phyloP scores from a whole-genome alignment of 2,113 vertebrate genomes.

The Montifringilla adamsi region DNA sequence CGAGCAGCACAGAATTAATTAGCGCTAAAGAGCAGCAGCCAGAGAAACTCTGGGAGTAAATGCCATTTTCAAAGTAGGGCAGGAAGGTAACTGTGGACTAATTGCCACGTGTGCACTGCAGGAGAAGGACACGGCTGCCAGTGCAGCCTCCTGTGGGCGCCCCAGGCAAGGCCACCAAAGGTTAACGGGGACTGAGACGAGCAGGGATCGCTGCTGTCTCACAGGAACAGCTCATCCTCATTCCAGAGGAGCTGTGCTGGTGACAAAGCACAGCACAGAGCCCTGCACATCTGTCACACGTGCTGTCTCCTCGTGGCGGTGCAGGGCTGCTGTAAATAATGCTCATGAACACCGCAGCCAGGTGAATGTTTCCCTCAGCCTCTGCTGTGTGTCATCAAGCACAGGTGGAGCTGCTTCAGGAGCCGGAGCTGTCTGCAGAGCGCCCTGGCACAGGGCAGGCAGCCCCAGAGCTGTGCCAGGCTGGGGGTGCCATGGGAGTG shows the following conservation, averaged over 20 bases:
- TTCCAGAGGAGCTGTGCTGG: neutral
- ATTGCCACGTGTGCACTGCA: neutral
- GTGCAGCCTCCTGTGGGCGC: neutral
- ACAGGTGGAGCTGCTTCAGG: neutral
- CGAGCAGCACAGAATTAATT: slow-evolving; percentile 18
- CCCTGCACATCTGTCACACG: neutral
- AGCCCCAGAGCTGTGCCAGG: neutral
- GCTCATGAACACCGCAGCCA: neutral
- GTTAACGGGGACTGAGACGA: neutral
- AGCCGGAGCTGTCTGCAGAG: neutral
- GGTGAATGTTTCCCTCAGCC: neutral
- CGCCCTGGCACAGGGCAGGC: neutral
- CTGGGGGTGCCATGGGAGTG: no score
- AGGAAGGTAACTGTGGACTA: slow-evolving; percentile 9
- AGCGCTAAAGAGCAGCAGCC: slow-evolving; percentile 11
- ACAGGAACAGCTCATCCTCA: neutral
- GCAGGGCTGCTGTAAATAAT: neutral
- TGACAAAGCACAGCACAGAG: neutral
- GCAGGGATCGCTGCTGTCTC: neutral
- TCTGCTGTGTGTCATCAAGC: neutral
- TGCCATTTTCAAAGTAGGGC: slow-evolving; percentile 40
- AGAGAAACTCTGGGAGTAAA: neutral
- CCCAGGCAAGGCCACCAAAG: neutral
- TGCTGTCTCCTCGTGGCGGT: neutral
- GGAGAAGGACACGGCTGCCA: neutral